Evolutionary conservation across 2,888 invertebrate species (phyloP), one percentile per base, ranked within the genome.

Genomic region (Chelonus formosanus): DNA sequence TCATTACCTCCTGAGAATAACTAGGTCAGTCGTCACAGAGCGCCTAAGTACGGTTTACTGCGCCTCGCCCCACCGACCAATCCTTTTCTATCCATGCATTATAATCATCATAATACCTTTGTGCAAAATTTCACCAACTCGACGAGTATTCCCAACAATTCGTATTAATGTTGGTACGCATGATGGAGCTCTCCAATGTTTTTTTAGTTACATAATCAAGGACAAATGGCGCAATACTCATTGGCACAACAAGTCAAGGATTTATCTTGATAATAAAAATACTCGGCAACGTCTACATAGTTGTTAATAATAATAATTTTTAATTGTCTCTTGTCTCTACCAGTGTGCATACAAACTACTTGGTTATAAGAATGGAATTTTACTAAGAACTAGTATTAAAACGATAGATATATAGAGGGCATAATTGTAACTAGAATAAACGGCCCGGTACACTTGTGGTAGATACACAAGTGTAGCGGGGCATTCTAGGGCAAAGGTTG

Each of bases 21-120:
- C 82, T 84, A 75, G 84, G 84, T 84, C 84, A 84, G 83, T 84
- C 84, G 84, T 82, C 83, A 79, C 80, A 80, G 79, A 79, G 77
- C 70, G 68, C 66, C 69, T 67, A 59, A 55, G 67, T 62, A 68
- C 63, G 59, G 62, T 63, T 59, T 65, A 55, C 59, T 67, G 48
- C 48, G 40, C 57, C 57, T 54, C 59, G 35, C 53, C 6, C 65
- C 34, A 52, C 52, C 52, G 52, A 52, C 52, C 52, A 52, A 52
- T 52, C 52, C 52, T 52, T 34, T 52, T 52, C 52, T 52, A 52
- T 34, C 20, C 34, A 52, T 52, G 34, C 52, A 32, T 32, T 32
- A 52, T 34, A 32, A 34, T 4, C 34, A 52, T 52, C 31, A 48
- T 10, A 48, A 5, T 59, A 45, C 35, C 3, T 45, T n/a, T 40